Conservation (phyloP, 1,140 invertebrate genomes). For the Drosophila ercepeae region DNA sequence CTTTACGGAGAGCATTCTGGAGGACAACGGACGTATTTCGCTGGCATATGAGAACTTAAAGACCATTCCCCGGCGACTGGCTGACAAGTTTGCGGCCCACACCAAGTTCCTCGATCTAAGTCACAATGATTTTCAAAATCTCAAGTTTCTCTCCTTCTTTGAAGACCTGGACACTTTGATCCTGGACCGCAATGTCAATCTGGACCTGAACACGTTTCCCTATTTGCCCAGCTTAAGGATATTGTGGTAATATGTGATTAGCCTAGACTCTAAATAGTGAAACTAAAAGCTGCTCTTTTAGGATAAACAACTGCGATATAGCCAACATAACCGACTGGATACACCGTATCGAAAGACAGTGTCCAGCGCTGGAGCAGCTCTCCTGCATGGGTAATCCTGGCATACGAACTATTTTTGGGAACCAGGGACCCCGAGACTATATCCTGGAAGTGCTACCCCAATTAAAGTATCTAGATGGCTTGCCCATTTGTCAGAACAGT, state of each 20-base stretch:
- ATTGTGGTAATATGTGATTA: slow-evolving; percentile 51
- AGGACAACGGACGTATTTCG: slow-evolving; percentile 77
- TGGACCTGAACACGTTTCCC: slow-evolving; percentile 72
- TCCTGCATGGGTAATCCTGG: slow-evolving; percentile 81
- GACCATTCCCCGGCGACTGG: slow-evolving; percentile 66
- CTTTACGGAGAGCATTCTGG: slow-evolving; percentile 66
- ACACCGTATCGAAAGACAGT: slow-evolving; percentile 67
- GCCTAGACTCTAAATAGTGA: no score
- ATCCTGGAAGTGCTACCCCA: slow-evolving; percentile 63
- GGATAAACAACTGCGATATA: slow-evolving; percentile 82
- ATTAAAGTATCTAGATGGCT: slow-evolving; percentile 65
- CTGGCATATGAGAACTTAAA: slow-evolving; percentile 77
- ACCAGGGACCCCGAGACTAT: slow-evolving; percentile 49
- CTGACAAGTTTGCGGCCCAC: slow-evolving; percentile 72
- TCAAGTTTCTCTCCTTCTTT: slow-evolving; percentile 78
- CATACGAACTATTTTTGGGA: slow-evolving; percentile 47
- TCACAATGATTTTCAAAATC: slow-evolving; percentile 73
- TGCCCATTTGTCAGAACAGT: slow-evolving; percentile 12
- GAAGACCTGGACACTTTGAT: slow-evolving; percentile 75
- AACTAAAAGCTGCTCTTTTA: not conserved
- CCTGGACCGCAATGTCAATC: slow-evolving; percentile 66
- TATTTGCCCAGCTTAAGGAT: slow-evolving; percentile 73
- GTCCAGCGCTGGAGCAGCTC: slow-evolving; percentile 70
- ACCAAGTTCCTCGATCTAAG: slow-evolving; percentile 79
- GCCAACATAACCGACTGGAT: slow-evolving; percentile 75